phyloP scores from a whole-genome alignment of 2,797 vertebrate species.

The Thamnophis elegans region DNA sequence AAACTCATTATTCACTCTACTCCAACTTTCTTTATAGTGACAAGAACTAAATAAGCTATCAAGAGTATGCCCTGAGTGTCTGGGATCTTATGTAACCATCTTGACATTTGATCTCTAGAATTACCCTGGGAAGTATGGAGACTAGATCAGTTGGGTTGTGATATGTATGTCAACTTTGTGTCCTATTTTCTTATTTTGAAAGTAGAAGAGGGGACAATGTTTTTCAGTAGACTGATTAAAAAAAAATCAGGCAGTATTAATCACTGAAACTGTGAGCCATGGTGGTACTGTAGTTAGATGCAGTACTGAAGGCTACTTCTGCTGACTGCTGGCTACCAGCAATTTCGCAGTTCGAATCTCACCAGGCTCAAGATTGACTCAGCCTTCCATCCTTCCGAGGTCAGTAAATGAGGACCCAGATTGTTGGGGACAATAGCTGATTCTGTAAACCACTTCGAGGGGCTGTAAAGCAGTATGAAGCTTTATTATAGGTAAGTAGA shows the following conservation, averaged over 20 bases:
- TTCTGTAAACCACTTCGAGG: too few relatives aligned
- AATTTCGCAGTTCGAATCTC: too few relatives aligned
- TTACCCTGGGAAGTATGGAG: not conserved
- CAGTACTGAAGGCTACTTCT: too few relatives aligned
- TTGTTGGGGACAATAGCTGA: too few relatives aligned
- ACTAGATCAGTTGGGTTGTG: not conserved
- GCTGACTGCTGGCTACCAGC: too few relatives aligned
- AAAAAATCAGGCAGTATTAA: not conserved
- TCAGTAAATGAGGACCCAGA: too few relatives aligned
- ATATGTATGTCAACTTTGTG: not conserved
- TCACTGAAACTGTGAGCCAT: not conserved
- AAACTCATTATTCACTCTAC: not conserved
- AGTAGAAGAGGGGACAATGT: not conserved
- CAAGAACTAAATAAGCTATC: not conserved
- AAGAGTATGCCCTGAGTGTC: not conserved
- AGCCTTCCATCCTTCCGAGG: too few relatives aligned
- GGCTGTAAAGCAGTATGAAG: too few relatives aligned
- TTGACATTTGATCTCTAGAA: not conserved
- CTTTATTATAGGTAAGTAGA: too few relatives aligned
- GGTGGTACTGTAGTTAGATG: too few relatives aligned
- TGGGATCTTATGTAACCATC: not conserved
- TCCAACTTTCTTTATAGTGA: not conserved
- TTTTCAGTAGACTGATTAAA: not conserved
- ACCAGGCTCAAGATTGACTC: too few relatives aligned
- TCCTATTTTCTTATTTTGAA: not conserved